A percentile compares a stretch with the other conserved stretches of the same genome.
Evolutionary conservation across 2,888 invertebrate species (phyloP).

Genomic region (Cataglyphis rosenhaueri): DNA sequence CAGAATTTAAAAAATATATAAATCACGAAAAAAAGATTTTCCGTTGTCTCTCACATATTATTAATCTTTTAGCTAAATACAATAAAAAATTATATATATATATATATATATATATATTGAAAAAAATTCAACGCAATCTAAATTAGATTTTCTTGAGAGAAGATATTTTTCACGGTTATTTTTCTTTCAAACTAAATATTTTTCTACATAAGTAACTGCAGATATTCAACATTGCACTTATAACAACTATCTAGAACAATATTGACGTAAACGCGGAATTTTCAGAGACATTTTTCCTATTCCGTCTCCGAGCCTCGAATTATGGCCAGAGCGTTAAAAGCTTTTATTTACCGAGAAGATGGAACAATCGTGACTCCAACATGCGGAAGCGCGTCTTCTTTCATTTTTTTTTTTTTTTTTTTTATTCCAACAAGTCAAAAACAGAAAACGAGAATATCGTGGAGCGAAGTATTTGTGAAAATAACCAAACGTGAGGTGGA

Average conservation of each 20-base stretch:
- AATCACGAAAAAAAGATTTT: neutral
- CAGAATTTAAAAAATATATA: neutral
- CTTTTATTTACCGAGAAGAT: slow-evolving; percentile 75
- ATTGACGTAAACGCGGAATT: slow-evolving; percentile 49
- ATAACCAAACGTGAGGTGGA: slow-evolving; percentile 54
- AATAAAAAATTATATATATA: neutral
- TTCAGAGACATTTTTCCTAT: slow-evolving; percentile 52
- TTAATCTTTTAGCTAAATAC: neutral
- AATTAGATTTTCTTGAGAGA: neutral
- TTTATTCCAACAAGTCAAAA: slow-evolving; percentile 60
- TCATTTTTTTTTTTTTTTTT: slow-evolving; percentile 59
- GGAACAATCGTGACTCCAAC: slow-evolving; percentile 53
- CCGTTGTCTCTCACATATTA: neutral
- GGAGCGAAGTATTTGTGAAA: slow-evolving; percentile 63
- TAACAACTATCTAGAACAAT: slow-evolving; percentile 41
- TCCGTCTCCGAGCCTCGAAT: slow-evolving; percentile 49
- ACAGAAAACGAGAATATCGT: slow-evolving; percentile 63
- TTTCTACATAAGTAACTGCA: slow-evolving; percentile 32
- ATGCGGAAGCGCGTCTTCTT: slow-evolving; percentile 62
- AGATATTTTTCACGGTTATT: neutral
- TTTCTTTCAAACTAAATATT: slow-evolving; percentile 29
- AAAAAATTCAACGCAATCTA: neutral
- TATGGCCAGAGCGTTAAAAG: slow-evolving; percentile 74
- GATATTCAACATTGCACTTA: slow-evolving; percentile 33
- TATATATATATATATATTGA: neutral